Conservation (phyloP, 2,888 invertebrate genomes). For the Lymantria dispar region DNA sequence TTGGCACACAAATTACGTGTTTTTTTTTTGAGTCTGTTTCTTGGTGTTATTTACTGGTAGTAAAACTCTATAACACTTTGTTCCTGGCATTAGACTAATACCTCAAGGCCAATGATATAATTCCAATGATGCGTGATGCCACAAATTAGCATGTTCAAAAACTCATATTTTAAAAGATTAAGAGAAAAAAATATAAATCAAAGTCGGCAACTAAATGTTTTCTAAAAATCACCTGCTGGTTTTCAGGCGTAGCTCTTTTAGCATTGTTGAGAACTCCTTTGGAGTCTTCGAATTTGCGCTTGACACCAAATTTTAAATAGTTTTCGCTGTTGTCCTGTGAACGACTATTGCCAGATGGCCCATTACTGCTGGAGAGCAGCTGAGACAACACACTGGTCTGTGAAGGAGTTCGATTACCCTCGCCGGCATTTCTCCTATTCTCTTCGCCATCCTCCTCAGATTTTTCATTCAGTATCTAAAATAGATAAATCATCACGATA, state of each 20-base stretch:
- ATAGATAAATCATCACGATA: slow-evolving; percentile 3
- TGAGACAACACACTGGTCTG: slow-evolving; percentile 82
- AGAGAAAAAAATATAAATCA: no score
- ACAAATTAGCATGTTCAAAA: no score
- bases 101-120: no score
- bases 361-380: slow-evolving; percentile 63
- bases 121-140: no score
- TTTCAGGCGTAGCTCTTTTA: slow-evolving; percentile 77
- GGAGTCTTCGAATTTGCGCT: slow-evolving; percentile 78
- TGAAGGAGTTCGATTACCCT: slow-evolving; percentile 47
- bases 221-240: slow-evolving; percentile 61
- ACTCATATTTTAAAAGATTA: no score
- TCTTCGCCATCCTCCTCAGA: slow-evolving; percentile 90
- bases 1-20: no score
- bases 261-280: slow-evolving; percentile 84
- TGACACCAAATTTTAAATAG: slow-evolving; percentile 62
- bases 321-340: slow-evolving; percentile 56
- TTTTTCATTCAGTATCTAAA: slow-evolving; percentile 90
- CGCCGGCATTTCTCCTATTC: slow-evolving; percentile 65
- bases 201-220: no score
- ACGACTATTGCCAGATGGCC: slow-evolving; percentile 60
- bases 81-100: no score
- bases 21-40: no score
- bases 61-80: no score
- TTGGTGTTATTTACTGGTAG: no score